Evolutionary conservation across 2,113 vertebrate genomes (phyloP).

Genomic region (Corythaeola cristata): DNA sequence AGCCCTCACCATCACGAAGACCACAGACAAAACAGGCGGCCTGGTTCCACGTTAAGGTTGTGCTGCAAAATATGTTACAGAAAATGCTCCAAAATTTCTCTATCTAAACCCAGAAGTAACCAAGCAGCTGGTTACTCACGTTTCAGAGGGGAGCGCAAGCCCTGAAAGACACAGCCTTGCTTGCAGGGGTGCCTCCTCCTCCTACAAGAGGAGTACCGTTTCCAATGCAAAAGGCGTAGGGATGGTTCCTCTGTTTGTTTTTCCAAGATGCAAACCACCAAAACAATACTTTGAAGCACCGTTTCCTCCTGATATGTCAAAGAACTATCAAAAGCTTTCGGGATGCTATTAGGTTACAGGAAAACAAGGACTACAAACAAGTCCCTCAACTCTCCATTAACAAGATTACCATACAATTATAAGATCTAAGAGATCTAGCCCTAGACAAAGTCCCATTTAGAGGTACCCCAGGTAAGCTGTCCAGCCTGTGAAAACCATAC

Average conservation of each 20-base stretch:
- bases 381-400: neutral
- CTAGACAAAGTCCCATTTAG: constrained; percentile 19
- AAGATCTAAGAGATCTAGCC: neutral
- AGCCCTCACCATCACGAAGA: neutral
- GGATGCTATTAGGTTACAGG: constrained; percentile 1
- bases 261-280: neutral
- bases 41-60: neutral
- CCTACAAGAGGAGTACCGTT: neutral
- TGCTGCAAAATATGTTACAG: neutral
- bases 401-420: constrained; percentile 42
- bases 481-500: neutral
- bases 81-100: neutral
- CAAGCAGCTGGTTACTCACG: no score
- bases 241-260: neutral
- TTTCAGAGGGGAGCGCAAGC: neutral
- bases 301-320: neutral
- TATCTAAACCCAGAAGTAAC: neutral
- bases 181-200: neutral
- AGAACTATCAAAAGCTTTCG: neutral
- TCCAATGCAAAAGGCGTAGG: neutral
- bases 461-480: neutral
- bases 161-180: neutral
- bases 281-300: neutral
- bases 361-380: constrained; percentile 40
- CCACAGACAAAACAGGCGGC: neutral